Evolutionary conservation across 2,888 invertebrate genomes (phyloP).

Genomic region (Carterocephalus palaemon): DNA sequence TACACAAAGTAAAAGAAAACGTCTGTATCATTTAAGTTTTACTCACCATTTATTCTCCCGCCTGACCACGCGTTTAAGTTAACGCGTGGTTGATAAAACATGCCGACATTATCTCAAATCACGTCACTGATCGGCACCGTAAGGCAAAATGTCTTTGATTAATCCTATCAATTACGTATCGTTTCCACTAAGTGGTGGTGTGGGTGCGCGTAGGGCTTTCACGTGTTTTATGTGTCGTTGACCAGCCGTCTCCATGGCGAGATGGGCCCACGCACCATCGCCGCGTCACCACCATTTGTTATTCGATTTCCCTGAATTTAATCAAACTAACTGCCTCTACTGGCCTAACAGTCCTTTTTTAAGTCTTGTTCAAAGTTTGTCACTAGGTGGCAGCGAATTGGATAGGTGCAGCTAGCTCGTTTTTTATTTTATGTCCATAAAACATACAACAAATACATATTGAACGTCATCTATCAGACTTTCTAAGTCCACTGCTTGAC

Average conservation of each 20-base stretch:
- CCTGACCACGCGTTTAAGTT: no score
- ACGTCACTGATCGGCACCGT: not conserved
- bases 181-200: constrained; percentile 35
- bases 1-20: no score
- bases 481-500: no score
- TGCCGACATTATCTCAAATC: constrained; percentile 1
- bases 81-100: constrained; percentile 3
- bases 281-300: constrained; percentile 27
- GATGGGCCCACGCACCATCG: constrained; percentile 52
- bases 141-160: constrained; percentile 2
- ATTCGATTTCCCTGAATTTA: constrained; percentile 28
- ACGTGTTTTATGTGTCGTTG: constrained; percentile 70
- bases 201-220: constrained; percentile 71
- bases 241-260: constrained; percentile 51
- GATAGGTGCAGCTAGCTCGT: no score
- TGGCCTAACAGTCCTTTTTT: no score
- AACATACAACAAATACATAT: no score
- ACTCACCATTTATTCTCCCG: no score
- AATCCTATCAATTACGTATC: constrained; percentile 9
- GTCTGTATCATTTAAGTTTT: no score
- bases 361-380: no score
- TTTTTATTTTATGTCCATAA: no score
- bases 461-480: no score
- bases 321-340: not conserved
- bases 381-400: no score